Conservation (phyloP, 2,888 invertebrate species). For the Chironomus riparius region DNA sequence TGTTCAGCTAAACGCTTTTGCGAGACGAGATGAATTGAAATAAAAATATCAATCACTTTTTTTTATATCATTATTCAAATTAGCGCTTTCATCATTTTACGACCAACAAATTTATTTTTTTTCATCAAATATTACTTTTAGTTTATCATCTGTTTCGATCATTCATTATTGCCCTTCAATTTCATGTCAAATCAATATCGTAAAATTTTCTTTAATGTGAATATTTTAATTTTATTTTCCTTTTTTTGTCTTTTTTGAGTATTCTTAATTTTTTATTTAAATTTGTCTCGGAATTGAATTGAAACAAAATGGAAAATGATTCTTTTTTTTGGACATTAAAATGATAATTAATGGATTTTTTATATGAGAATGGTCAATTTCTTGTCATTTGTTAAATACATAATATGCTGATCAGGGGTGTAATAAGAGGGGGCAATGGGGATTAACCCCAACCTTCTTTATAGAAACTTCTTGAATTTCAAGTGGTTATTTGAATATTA, state of each 20-base stretch:
- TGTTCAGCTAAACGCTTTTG: neutral
- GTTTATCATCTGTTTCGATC: neutral
- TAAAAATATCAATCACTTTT: neutral
- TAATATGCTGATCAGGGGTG: neutral
- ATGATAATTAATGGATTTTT: neutral
- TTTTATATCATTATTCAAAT: neutral
- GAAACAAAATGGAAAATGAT: neutral
- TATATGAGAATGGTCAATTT: neutral
- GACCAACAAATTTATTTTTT: neutral
- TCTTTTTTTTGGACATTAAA: constrained; percentile 9
- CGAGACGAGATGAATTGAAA: neutral
- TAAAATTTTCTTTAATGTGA: neutral
- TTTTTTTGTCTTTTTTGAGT: neutral
- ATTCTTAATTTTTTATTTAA: neutral
- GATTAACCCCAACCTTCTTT: no score
- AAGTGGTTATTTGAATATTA: no score
- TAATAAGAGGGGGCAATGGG: no score
- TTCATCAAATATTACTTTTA: neutral
- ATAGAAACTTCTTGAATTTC: no score
- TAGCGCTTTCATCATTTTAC: neutral
- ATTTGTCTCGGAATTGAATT: neutral
- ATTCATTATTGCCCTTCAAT: neutral
- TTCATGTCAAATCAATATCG: neutral
- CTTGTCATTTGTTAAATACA: neutral
- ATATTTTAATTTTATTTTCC: neutral